Evolutionary conservation across 2,113 vertebrate species (phyloP).

Genomic region (Ailurus styani): DNA sequence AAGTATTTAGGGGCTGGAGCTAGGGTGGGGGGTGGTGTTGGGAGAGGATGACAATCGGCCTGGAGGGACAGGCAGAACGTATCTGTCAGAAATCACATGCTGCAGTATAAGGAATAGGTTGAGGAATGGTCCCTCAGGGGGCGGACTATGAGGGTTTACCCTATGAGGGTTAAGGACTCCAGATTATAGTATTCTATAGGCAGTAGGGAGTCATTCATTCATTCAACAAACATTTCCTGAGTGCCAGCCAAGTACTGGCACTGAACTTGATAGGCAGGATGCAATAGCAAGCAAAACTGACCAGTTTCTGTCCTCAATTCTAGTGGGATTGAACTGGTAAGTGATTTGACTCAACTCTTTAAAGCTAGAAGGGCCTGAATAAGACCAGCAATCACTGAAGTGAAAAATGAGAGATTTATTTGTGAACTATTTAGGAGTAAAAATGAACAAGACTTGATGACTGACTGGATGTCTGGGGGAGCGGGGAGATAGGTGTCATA

Average conservation of each 20-base stretch:
- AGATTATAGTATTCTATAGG: not conserved
- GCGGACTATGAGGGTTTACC: not conserved
- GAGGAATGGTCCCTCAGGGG: not conserved
- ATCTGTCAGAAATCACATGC: not conserved
- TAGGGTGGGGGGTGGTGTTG: not conserved
- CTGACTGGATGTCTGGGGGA: not conserved
- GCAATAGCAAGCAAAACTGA: not conserved
- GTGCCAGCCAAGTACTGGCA: not conserved
- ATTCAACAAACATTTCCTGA: not conserved
- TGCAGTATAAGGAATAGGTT: not conserved
- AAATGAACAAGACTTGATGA: not conserved
- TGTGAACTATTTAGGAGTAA: not conserved
- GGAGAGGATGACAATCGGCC: not conserved
- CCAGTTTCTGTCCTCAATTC: not conserved
- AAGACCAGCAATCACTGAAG: not conserved
- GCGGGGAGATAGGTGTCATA: not conserved
- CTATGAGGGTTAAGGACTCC: not conserved
- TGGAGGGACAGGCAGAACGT: not conserved
- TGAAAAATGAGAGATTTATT: not conserved
- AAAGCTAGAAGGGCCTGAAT: not conserved
- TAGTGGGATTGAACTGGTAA: not conserved
- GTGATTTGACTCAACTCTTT: not conserved
- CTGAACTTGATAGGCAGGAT: not conserved
- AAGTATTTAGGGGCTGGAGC: not conserved
- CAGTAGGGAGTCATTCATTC: not conserved